These are phyloP conservation scores for Brachyhypopomus gauderio DNA, from an alignment of 2,113 vertebrate genomes.

Conservation along the genomic window DNA sequence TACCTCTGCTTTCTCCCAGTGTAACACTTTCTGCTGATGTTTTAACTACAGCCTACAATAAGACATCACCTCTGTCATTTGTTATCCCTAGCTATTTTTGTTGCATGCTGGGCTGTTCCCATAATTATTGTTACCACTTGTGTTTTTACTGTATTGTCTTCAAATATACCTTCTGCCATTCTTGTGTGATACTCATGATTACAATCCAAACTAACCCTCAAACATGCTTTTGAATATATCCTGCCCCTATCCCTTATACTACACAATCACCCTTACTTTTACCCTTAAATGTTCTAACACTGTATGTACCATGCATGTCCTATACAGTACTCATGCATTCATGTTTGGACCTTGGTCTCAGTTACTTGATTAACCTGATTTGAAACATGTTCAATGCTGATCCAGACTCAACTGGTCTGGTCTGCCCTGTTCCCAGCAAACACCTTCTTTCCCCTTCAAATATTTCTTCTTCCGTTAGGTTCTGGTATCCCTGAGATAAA, in stretches of 20 bases:
- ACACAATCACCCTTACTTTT: too few species aligned
- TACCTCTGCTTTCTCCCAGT: neutral
- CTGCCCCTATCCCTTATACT: too few species aligned
- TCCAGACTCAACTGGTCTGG: neutral
- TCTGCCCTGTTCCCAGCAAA: neutral
- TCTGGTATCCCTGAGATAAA: constrained; percentile 95
- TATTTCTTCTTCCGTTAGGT: constrained; percentile 62
- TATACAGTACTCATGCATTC: neutral
- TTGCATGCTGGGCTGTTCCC: neutral
- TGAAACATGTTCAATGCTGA: neutral
- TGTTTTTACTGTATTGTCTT: neutral
- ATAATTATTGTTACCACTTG: neutral
- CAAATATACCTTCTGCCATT: neutral
- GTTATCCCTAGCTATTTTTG: neutral
- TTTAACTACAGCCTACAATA: neutral
- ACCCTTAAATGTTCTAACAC: too few species aligned
- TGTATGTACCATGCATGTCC: neutral
- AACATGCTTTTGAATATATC: neutral
- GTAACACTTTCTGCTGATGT: neutral
- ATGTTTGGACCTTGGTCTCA: neutral
- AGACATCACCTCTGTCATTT: neutral
- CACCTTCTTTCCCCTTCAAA: neutral
- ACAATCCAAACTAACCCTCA: neutral
- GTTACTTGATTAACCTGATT: neutral
- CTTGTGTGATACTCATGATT: neutral